A percentile compares a stretch with the other conserved stretches of the same genome.
Evolutionary conservation across 2,113 vertebrate genomes (phyloP).

Genomic region (Anhinga anhinga): DNA sequence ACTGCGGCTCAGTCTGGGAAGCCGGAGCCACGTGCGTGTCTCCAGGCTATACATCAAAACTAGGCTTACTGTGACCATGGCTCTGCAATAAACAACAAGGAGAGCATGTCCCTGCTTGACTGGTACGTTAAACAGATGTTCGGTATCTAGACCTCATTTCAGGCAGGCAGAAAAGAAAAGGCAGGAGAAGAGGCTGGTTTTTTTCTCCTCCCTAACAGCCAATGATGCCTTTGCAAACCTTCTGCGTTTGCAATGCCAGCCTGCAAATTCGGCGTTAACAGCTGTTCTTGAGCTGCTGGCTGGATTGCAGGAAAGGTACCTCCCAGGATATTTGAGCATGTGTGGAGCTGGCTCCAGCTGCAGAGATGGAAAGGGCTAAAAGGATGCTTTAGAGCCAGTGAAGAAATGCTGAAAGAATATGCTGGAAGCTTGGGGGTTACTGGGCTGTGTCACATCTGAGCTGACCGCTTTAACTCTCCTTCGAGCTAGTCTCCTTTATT

Average conservation of each 20-base stretch:
- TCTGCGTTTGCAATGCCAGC: accelerated
- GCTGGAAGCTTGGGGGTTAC: not conserved
- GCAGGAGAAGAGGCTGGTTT: not conserved
- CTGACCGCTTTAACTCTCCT: not conserved
- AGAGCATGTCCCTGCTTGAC: not conserved
- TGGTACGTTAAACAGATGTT: not conserved
- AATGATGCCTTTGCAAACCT: not conserved
- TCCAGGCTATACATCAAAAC: not conserved
- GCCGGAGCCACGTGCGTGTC: not conserved
- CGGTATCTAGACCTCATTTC: not conserved
- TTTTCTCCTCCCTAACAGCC: not conserved
- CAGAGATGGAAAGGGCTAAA: not conserved
- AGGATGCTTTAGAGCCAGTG: not conserved
- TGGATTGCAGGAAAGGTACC: not conserved
- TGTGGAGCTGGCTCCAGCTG: not conserved
- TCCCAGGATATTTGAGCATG: not conserved
- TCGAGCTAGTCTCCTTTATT: not conserved
- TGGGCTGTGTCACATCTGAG: not conserved
- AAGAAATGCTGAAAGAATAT: not conserved
- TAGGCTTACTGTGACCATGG: accelerated
- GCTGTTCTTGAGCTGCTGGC: not conserved
- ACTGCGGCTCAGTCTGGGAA: accelerated
- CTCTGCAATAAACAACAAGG: not conserved
- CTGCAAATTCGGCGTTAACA: not conserved
- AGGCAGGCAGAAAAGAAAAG: not conserved